A percentile compares a stretch with the other conserved stretches of the same genome.
phyloP scores from a whole-genome alignment of 2,113 vertebrate genomes.

The Todiramphus saurophagus region DNA sequence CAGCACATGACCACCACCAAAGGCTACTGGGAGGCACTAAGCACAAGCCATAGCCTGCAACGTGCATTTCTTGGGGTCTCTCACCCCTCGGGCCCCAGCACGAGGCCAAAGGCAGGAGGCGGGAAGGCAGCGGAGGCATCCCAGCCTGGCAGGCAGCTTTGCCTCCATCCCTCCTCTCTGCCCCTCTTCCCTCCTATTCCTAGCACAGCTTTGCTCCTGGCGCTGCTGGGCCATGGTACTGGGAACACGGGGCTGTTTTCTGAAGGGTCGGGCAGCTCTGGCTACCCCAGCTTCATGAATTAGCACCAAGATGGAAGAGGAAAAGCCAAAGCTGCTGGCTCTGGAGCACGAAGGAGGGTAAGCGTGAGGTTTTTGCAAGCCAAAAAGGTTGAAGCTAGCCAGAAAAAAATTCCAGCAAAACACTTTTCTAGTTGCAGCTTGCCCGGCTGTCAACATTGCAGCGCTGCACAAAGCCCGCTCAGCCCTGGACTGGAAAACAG shows the following conservation, averaged over 20 bases:
- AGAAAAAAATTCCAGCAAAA: conserved; percentile 11
- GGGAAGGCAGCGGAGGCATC: background rate
- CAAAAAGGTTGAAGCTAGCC: background rate
- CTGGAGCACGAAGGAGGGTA: background rate
- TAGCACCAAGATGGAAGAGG: background rate
- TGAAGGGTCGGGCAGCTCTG: background rate
- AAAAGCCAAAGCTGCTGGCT: background rate
- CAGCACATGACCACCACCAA: background rate
- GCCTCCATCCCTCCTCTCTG: background rate
- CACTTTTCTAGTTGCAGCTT: background rate
- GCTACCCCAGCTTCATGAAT: rapidly evolving
- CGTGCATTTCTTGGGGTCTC: rapidly evolving
- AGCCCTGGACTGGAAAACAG: background rate
- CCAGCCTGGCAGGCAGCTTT: background rate
- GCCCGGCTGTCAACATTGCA: background rate
- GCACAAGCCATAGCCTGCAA: background rate
- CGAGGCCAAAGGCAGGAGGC: background rate
- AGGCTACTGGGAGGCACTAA: background rate
- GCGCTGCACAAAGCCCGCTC: rapidly evolving
- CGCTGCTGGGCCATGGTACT: background rate
- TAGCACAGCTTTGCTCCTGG: background rate
- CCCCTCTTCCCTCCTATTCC: background rate
- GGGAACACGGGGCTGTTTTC: background rate
- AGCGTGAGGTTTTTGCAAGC: background rate
- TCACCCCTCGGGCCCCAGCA: rapidly evolving